A percentile compares a stretch with the other conserved stretches of the same genome.
Conservation (phyloP, 2,113 vertebrate species). For the Cyanistes caeruleus region DNA sequence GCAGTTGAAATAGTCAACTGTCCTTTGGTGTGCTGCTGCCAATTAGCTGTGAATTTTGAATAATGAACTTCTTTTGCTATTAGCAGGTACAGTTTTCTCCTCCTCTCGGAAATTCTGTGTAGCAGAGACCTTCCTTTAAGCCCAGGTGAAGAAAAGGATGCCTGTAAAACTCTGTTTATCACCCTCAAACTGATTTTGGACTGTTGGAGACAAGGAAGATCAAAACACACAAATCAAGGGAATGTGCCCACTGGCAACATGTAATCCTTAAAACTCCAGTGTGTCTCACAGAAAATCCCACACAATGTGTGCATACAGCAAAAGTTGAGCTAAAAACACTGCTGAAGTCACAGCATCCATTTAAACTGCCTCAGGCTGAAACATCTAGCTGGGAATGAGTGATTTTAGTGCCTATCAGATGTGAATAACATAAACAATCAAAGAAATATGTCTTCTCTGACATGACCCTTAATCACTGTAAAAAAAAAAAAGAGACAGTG, state of each 20-base stretch:
- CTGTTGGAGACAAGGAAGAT: neutral
- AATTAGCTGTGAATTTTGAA: neutral
- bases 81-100: neutral
- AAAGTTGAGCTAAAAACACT: neutral
- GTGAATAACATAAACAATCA: constrained; percentile 41
- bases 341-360: neutral
- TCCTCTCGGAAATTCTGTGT: neutral
- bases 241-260: neutral
- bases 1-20: neutral
- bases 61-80: neutral
- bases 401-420: constrained; percentile 34
- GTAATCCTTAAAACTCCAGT: neutral
- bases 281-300: neutral
- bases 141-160: neutral
- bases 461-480: constrained; percentile 36
- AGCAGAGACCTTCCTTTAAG: neutral
- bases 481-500: neutral
- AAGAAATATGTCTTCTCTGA: constrained; percentile 47
- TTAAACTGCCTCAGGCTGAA: constrained; percentile 14
- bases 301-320: neutral
- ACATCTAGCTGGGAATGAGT: neutral
- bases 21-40: neutral
- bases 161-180: neutral
- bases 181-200: neutral
- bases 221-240: neutral